Conservation (phyloP, 2,113 vertebrate genomes). For the Seriola dumerili region DNA sequence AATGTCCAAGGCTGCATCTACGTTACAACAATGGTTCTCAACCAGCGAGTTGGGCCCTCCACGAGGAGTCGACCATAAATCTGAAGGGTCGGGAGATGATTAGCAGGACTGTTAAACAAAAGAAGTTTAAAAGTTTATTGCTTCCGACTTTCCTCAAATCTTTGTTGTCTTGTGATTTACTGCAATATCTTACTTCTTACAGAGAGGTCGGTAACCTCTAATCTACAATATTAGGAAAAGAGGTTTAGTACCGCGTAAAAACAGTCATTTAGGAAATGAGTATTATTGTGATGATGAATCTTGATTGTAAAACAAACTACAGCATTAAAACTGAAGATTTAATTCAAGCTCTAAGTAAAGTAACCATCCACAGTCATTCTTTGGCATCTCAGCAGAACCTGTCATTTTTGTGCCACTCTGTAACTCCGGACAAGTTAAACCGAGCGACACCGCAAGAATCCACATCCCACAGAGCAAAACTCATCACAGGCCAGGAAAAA, state of each 20-base stretch:
- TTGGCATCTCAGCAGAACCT: slow-evolving; percentile 39
- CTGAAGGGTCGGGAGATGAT: no score
- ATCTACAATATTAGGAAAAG: not conserved
- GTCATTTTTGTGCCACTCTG: slow-evolving; percentile 21
- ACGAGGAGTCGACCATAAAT: not conserved
- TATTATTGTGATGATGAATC: not conserved
- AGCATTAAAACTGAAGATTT: slow-evolving; percentile 44
- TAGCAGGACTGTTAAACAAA: not conserved
- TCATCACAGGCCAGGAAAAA: slow-evolving; percentile 61
- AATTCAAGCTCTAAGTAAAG: slow-evolving; percentile 30
- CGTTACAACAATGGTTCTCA: not conserved
- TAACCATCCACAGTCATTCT: slow-evolving; percentile 36
- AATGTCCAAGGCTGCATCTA: not conserved
- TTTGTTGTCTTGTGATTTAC: not conserved
- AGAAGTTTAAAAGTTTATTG: not conserved
- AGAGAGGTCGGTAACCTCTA: not conserved
- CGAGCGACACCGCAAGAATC: slow-evolving; percentile 63
- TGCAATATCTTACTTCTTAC: not conserved
- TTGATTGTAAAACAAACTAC: slow-evolving; percentile 25
- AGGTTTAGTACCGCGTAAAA: not conserved
- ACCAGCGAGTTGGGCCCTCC: not conserved
- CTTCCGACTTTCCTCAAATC: not conserved
- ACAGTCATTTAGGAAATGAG: not conserved
- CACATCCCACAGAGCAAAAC: slow-evolving; percentile 59
- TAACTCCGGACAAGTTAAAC: slow-evolving; percentile 36